These are phyloP conservation scores for Engystomops pustulosus DNA, from an alignment of 2,113 vertebrate genomes.

Conservation along the genomic window DNA sequence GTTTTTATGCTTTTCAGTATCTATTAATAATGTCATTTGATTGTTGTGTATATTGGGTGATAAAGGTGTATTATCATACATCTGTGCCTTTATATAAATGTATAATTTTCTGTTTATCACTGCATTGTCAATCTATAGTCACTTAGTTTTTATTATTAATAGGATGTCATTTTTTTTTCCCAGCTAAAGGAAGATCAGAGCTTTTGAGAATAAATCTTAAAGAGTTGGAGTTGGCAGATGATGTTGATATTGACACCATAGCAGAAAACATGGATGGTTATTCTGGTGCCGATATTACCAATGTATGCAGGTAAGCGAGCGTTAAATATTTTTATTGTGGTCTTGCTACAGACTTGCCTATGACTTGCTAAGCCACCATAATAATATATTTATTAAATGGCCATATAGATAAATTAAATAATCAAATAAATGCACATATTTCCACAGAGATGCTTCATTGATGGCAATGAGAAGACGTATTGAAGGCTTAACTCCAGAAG, in stretches of 20 bases:
- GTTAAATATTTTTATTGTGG: no score
- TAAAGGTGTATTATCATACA: no score
- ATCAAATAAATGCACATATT: background rate
- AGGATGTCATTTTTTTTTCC: constrained; percentile 40
- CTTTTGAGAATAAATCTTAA: constrained; percentile 90
- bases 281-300: constrained; percentile 97
- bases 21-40: no score
- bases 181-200: constrained; percentile 89
- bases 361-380: background rate
- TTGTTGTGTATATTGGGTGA: no score
- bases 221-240: constrained; percentile 89
- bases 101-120: no score
- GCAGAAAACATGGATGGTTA: constrained; percentile 96
- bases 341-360: background rate
- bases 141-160: no score
- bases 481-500: constrained; percentile 93
- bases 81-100: no score
- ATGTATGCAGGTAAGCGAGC: constrained; percentile 97
- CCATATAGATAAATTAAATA: background rate
- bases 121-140: no score
- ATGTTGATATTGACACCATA: constrained; percentile 92
- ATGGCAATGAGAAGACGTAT: constrained; percentile 99
- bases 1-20: no score
- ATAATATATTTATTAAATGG: background rate
- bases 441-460: constrained; percentile 89